Percentiles rank a stretch among this genome's conserved stretches.
Conservation (phyloP, 2,888 invertebrate species). For the Phaonia tiefii region DNA sequence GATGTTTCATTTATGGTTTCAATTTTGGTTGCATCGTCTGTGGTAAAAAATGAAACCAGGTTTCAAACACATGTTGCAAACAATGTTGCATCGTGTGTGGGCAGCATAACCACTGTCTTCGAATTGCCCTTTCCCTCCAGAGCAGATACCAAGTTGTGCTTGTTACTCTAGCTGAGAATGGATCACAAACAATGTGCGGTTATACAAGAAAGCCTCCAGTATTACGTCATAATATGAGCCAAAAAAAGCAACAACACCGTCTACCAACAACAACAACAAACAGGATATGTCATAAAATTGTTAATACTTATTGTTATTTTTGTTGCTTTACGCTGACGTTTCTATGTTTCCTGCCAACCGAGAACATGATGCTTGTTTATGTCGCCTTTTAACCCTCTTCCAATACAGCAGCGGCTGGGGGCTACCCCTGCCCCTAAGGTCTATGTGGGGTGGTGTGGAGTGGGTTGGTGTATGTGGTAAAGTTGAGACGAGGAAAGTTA, state of each 20-base stretch:
- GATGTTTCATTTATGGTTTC: too few relatives aligned
- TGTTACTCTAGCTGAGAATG: too few relatives aligned
- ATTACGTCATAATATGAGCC: slow-evolving; percentile 35
- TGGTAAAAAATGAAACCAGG: too few relatives aligned
- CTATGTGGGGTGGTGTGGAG: neutral
- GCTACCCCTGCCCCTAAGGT: too few relatives aligned
- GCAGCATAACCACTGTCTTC: too few relatives aligned
- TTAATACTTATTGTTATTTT: slow-evolving; percentile 31
- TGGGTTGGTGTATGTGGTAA: neutral
- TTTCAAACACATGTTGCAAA: too few relatives aligned
- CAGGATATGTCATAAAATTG: slow-evolving; percentile 50
- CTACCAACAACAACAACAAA: slow-evolving; percentile 27
- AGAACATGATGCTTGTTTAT: slow-evolving; percentile 33
- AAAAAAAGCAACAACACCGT: slow-evolving; percentile 3
- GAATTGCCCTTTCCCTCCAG: too few relatives aligned
- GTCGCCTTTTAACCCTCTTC: slow-evolving; percentile 48
- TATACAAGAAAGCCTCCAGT: slow-evolving; percentile 23
- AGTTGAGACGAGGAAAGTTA: neutral
- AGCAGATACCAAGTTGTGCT: too few relatives aligned
- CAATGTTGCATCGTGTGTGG: too few relatives aligned
- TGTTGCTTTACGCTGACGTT: neutral
- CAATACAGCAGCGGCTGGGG: neutral
- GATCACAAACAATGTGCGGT: slow-evolving; percentile 12
- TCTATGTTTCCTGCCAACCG: slow-evolving; percentile 17
- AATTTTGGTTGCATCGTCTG: too few relatives aligned